These are phyloP conservation scores for Plagiodera versicolora DNA, from an alignment of 2,888 invertebrate species.

Conservation along the genomic window DNA sequence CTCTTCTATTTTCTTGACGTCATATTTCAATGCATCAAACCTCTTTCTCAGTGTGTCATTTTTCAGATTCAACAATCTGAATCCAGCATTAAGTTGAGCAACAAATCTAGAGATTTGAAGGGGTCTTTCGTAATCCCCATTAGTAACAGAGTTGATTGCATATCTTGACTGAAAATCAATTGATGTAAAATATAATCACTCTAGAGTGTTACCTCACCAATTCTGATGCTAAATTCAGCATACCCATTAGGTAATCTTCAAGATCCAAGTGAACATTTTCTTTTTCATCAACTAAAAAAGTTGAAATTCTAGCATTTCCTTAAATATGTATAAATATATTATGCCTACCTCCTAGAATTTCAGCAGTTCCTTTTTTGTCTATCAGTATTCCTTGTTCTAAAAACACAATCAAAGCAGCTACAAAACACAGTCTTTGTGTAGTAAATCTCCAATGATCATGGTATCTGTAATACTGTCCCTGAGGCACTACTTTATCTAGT, in stretches of 20 bases:
- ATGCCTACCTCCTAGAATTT: constrained; percentile 71
- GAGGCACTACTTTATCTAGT: constrained; percentile 68
- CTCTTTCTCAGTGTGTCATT: constrained; percentile 85
- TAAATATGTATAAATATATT: too few relatives aligned
- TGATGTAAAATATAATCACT: background rate
- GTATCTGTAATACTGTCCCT: constrained; percentile 82
- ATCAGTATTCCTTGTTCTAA: constrained; percentile 77
- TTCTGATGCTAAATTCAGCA: constrained; percentile 81
- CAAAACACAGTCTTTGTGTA: constrained; percentile 78
- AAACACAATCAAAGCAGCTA: constrained; percentile 77
- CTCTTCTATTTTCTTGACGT: constrained; percentile 92
- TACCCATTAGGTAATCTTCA: constrained; percentile 86
- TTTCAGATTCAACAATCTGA: constrained; percentile 85
- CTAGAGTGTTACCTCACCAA: constrained; percentile 65
- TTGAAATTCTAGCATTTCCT: too few relatives aligned
- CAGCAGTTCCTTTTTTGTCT: constrained; percentile 73
- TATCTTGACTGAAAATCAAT: constrained; percentile 65
- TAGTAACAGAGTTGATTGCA: constrained; percentile 82
- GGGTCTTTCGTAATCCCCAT: constrained; percentile 81
- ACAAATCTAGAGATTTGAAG: constrained; percentile 83
- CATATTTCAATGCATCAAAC: constrained; percentile 87
- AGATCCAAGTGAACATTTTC: constrained; percentile 88
- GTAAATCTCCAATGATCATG: constrained; percentile 87
- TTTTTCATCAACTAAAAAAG: constrained; percentile 63
- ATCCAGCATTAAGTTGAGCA: constrained; percentile 85